phyloP scores from a whole-genome alignment of 2,113 vertebrate genomes.

The Cynopterus brachyotis region DNA sequence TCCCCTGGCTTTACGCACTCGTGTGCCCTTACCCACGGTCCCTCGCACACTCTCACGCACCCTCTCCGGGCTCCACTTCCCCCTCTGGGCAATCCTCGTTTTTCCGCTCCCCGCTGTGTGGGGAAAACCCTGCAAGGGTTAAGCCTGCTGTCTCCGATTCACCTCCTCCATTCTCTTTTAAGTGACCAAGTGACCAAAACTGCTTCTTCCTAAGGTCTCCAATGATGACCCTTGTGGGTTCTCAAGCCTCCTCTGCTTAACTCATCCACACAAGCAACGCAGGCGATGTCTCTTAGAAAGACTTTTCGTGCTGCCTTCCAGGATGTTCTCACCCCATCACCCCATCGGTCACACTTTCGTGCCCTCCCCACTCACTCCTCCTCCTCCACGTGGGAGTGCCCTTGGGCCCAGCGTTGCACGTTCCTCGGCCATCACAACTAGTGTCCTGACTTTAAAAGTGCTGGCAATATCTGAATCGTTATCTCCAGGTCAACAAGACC shows the following conservation, averaged over 20 bases:
- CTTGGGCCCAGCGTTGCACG: rapidly evolving
- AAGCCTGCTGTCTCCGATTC: no score
- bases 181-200: no score
- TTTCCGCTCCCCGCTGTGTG: not conserved
- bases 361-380: not conserved
- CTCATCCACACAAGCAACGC: rapidly evolving
- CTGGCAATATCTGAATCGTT: not conserved
- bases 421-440: not conserved
- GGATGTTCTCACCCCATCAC: no score
- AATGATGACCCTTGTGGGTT: rapidly evolving
- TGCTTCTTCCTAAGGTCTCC: not conserved
- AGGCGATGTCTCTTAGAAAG: no score
- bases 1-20: not conserved
- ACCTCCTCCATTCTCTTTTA: not conserved
- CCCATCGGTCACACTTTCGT: not conserved
- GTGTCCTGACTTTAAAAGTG: not conserved
- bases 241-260: not conserved
- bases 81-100: not conserved
- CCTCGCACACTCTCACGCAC: rapidly evolving
- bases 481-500: not conserved
- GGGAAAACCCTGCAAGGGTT: not conserved
- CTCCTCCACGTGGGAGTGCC: no score
- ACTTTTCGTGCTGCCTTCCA: no score
- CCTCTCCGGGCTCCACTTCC: no score
- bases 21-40: not conserved